Evolutionary conservation across 1,140 invertebrate genomes (phyloP).

Genomic region (Arion vulgaris): DNA sequence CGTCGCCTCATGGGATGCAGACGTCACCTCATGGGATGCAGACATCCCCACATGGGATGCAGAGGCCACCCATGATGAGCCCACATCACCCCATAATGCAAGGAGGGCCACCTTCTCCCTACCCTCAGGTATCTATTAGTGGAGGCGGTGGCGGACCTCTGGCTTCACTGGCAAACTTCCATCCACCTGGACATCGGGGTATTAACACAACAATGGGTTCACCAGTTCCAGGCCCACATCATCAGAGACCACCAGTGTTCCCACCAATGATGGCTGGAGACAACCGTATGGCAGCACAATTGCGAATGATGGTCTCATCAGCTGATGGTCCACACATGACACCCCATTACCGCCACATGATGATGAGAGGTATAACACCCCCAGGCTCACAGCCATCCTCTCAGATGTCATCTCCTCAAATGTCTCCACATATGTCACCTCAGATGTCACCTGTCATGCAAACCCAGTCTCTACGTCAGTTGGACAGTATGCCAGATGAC

Average conservation of each 20-base stretch:
- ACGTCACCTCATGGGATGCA: constrained; percentile 24
- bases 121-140: constrained; percentile 38
- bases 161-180: constrained; percentile 39
- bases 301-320: constrained; percentile 39
- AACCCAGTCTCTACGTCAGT: constrained; percentile 33
- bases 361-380: constrained; percentile 35
- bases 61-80: constrained; percentile 34
- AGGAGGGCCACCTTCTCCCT: constrained; percentile 29
- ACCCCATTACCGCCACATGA: constrained; percentile 37
- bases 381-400: constrained; percentile 19
- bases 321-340: neutral
- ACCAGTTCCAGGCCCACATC: constrained; percentile 38
- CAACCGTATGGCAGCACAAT: constrained; percentile 33
- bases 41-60: constrained; percentile 21
- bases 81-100: constrained; percentile 43
- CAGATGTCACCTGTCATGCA: constrained; percentile 35
- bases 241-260: constrained; percentile 31
- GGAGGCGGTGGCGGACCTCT: constrained; percentile 28
- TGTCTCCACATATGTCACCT: constrained; percentile 38
- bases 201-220: constrained; percentile 31
- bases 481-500: constrained; percentile 32
- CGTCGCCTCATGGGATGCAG: constrained; percentile 20
- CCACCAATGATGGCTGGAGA: constrained; percentile 34
- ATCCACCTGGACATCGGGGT: constrained; percentile 36
- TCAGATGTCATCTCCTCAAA: constrained; percentile 35